Conservation (phyloP, 2,888 invertebrate genomes). For the Rhyacophila evoluta region DNA sequence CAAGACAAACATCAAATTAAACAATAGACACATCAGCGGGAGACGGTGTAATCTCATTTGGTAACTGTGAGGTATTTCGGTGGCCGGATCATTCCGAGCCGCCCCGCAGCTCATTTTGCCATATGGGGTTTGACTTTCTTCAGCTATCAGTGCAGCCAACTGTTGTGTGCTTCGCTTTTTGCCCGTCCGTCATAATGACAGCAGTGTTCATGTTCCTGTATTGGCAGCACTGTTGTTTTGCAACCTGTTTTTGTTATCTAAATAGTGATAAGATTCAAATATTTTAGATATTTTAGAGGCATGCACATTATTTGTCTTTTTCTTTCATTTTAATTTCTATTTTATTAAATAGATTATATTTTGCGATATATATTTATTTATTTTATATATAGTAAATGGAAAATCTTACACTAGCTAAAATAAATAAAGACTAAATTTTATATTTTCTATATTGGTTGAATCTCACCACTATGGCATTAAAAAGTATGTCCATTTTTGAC, state of each 20-base stretch:
- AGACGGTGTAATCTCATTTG: constrained; percentile 96
- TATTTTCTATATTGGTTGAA: too few relatives aligned
- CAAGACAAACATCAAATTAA: neutral
- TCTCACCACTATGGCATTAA: neutral
- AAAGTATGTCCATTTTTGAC: neutral
- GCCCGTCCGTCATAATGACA: constrained; percentile 57
- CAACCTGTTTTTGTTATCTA: constrained; percentile 28
- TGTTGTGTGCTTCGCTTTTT: constrained; percentile 57
- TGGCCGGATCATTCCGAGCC: neutral
- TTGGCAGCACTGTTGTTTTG: constrained; percentile 11
- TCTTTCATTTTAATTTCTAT: too few relatives aligned
- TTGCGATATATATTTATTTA: too few relatives aligned
- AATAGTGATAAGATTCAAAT: too few relatives aligned
- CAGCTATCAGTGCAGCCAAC: constrained; percentile 21
- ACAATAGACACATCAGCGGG: constrained; percentile 56
- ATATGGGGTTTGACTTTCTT: constrained; percentile 80
- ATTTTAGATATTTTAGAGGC: too few relatives aligned
- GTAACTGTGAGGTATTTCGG: constrained; percentile 89
- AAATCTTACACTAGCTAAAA: too few relatives aligned
- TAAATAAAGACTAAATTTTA: too few relatives aligned
- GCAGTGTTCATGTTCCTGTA: constrained; percentile 60
- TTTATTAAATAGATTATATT: too few relatives aligned
- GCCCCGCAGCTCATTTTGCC: constrained; percentile 79
- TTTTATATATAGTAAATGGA: too few relatives aligned
- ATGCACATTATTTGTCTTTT: too few relatives aligned